Conservation (phyloP, 2,797 vertebrate genomes). For the Cichlasoma orientale region DNA sequence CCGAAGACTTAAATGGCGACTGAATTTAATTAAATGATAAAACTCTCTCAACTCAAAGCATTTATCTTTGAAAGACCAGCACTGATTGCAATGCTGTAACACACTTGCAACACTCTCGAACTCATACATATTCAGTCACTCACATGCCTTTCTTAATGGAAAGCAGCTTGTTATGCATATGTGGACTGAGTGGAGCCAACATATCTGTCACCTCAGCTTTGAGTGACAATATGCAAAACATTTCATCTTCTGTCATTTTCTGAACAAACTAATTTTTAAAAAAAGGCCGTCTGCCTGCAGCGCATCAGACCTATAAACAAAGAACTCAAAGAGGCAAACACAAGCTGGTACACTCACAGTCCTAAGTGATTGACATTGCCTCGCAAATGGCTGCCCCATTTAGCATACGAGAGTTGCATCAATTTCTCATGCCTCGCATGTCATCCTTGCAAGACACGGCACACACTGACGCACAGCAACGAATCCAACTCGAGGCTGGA, state of each 20-base stretch:
- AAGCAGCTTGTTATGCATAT: neutral
- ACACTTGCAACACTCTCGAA: conserved; percentile 3
- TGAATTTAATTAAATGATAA: neutral
- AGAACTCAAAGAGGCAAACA: neutral
- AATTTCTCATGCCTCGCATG: conserved; percentile 22
- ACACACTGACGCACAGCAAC: neutral
- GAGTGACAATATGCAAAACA: neutral
- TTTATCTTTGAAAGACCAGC: neutral
- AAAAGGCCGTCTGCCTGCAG: neutral
- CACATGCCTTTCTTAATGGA: neutral
- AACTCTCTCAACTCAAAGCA: conserved; percentile 8
- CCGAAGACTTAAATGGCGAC: neutral
- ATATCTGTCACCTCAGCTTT: neutral
- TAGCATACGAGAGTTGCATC: conserved; percentile 13
- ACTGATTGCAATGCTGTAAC: conserved; percentile 24
- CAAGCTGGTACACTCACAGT: neutral
- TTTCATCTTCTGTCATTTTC: neutral
- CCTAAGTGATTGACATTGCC: neutral
- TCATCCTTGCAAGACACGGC: conserved; percentile 2
- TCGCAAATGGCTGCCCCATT: neutral
- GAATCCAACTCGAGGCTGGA: conserved; percentile 18
- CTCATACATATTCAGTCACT: conserved; percentile 4
- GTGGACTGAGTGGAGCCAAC: neutral
- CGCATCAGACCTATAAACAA: neutral
- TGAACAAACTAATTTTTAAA: neutral